phyloP scores from a whole-genome alignment of 2,888 invertebrate species.

The Bimastos eiseni region DNA sequence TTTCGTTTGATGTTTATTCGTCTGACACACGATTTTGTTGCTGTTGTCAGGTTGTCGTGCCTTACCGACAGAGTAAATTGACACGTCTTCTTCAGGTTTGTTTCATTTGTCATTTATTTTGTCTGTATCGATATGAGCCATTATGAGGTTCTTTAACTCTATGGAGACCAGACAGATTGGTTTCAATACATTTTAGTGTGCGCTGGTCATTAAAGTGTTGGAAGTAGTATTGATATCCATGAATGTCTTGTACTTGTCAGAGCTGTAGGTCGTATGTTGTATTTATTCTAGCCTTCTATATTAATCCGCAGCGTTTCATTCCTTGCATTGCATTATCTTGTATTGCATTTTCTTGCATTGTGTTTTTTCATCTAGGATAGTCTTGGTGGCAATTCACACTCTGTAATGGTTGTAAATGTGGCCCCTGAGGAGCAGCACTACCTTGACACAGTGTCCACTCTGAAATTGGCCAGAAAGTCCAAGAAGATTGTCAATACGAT shows the following conservation, averaged over 20 bases:
- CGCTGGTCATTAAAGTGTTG: no score
- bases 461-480: slow-evolving; percentile 59
- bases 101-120: not conserved
- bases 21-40: not conserved
- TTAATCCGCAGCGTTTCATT: not conserved
- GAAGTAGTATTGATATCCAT: not conserved
- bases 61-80: slow-evolving; percentile 42
- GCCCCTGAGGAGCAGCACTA: slow-evolving; percentile 56
- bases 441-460: slow-evolving; percentile 57
- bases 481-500: slow-evolving; percentile 56
- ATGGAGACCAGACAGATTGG: not conserved
- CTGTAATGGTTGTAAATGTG: slow-evolving; percentile 57
- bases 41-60: slow-evolving; percentile 46
- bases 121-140: not conserved
- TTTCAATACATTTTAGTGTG: not conserved
- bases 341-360: not conserved
- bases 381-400: slow-evolving; percentile 55
- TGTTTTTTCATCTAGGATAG: slow-evolving; percentile 50
- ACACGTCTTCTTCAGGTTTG: slow-evolving; percentile 47
- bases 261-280: not conserved
- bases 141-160: no score
- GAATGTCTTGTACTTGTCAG: no score
- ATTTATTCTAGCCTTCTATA: not conserved
- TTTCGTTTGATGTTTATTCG: not conserved
- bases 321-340: not conserved